Evolutionary conservation across 2,113 vertebrate species (phyloP).

Genomic region (Rafetus swinhoei): DNA sequence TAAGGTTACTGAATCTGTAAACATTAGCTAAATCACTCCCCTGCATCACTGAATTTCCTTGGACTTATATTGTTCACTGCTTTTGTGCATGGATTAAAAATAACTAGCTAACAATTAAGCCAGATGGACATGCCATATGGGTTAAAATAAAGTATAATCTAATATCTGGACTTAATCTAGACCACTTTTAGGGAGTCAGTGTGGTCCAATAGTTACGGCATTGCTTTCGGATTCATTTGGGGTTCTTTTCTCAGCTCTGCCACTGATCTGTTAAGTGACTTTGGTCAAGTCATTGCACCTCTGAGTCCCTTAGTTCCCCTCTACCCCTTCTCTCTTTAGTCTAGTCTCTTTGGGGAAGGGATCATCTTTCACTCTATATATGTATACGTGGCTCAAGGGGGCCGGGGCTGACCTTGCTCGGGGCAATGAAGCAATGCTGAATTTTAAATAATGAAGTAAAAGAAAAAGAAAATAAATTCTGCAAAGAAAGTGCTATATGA

Average conservation of each 20-base stretch:
- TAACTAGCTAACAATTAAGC: conserved; percentile 43
- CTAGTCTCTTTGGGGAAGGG: background rate
- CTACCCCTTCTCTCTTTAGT: background rate
- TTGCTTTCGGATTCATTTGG: background rate
- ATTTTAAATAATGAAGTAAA: background rate
- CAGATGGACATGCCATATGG: conserved; percentile 16
- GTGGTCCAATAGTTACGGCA: background rate
- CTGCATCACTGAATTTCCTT: conserved; percentile 13
- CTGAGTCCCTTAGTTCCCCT: background rate
- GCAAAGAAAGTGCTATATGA: background rate
- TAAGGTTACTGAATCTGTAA: background rate
- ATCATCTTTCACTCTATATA: background rate
- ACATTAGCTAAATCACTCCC: conserved; percentile 40
- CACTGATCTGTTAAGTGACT: background rate
- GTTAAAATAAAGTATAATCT: background rate
- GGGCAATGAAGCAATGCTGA: background rate
- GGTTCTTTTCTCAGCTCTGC: background rate
- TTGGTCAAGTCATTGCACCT: background rate
- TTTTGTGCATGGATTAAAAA: conserved; percentile 46
- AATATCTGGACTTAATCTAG: rapidly evolving
- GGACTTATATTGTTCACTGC: background rate
- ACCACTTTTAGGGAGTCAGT: background rate
- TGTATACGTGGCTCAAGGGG: background rate
- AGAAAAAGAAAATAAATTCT: background rate
- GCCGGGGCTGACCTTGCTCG: background rate